These are phyloP conservation scores for Lysiphlebus fabarum DNA, from an alignment of 1,140 invertebrate species.

Conservation along the genomic window DNA sequence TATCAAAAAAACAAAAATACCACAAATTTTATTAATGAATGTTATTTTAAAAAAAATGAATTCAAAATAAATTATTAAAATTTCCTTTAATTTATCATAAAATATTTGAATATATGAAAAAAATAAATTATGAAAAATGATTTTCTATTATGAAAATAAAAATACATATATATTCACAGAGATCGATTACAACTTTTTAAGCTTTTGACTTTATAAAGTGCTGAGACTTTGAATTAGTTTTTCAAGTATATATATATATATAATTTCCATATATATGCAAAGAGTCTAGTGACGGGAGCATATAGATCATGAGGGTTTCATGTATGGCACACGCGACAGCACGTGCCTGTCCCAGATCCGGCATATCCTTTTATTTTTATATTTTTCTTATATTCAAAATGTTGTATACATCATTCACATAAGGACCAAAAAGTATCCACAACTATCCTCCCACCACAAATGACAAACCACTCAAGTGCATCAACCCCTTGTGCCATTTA, in stretches of 20 bases:
- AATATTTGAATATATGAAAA: too few relatives aligned
- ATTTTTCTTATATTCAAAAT: constrained; percentile 7
- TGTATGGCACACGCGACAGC: constrained; percentile 43
- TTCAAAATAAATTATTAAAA: too few relatives aligned
- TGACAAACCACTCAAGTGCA: constrained; percentile 47
- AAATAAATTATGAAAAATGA: too few relatives aligned
- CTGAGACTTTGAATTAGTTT: constrained; percentile 31
- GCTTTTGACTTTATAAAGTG: too few relatives aligned
- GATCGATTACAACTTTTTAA: too few relatives aligned
- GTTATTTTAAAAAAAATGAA: constrained; percentile 31
- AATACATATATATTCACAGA: too few relatives aligned
- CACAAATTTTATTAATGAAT: neutral
- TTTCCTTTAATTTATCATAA: too few relatives aligned
- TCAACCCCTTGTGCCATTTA: neutral
- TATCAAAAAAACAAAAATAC: constrained; percentile 7
- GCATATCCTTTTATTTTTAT: constrained; percentile 23
- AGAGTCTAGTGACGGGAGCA: constrained; percentile 32
- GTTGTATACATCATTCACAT: constrained; percentile 16
- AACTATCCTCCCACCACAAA: constrained; percentile 39
- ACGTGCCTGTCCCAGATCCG: constrained; percentile 41
- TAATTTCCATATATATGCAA: constrained; percentile 48
- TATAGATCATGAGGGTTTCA: constrained; percentile 46
- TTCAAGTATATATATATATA: constrained; percentile 43
- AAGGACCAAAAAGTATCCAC: constrained; percentile 25
- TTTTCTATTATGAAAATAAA: too few relatives aligned